Percentiles rank a stretch among this genome's conserved stretches.
Conservation (phyloP, 2,888 invertebrate species). For the Drosophila tripunctata region DNA sequence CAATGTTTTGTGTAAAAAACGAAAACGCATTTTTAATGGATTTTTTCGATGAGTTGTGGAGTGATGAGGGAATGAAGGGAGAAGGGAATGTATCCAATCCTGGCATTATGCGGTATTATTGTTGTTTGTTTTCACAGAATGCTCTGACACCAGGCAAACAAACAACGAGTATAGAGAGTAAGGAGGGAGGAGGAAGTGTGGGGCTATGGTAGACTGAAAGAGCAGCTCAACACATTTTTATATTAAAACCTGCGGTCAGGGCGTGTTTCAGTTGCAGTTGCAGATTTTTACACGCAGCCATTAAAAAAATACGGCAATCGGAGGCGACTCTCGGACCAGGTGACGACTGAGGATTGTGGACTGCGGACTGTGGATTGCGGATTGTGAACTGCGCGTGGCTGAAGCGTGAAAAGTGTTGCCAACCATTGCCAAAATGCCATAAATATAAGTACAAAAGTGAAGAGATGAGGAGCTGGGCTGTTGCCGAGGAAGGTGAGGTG, state of each 20-base stretch:
- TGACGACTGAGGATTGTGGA: conserved; percentile 35
- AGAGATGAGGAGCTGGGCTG: conserved; percentile 1
- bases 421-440: conserved; percentile 66
- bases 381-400: conserved; percentile 58
- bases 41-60: conserved; percentile 53
- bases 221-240: conserved; percentile 57
- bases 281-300: conserved; percentile 56
- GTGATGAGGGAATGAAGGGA: neutral
- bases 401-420: conserved; percentile 74
- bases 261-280: conserved; percentile 66
- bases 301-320: conserved; percentile 47
- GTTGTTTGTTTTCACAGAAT: conserved; percentile 74
- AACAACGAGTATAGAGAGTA: conserved; percentile 38
- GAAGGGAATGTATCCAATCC: conserved; percentile 9
- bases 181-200: neutral
- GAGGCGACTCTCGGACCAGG: conserved; percentile 56
- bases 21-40: conserved; percentile 75
- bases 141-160: conserved; percentile 58
- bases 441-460: conserved; percentile 41
- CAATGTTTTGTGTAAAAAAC: conserved; percentile 39
- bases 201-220: conserved; percentile 5
- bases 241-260: conserved; percentile 78
- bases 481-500: conserved; percentile 32
- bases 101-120: conserved; percentile 73
- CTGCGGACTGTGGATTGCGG: conserved; percentile 2